Percentiles rank a stretch among this genome's conserved stretches.
These are phyloP conservation scores for Cantharis rustica DNA, from an alignment of 2,888 invertebrate genomes.

Conservation along the genomic window DNA sequence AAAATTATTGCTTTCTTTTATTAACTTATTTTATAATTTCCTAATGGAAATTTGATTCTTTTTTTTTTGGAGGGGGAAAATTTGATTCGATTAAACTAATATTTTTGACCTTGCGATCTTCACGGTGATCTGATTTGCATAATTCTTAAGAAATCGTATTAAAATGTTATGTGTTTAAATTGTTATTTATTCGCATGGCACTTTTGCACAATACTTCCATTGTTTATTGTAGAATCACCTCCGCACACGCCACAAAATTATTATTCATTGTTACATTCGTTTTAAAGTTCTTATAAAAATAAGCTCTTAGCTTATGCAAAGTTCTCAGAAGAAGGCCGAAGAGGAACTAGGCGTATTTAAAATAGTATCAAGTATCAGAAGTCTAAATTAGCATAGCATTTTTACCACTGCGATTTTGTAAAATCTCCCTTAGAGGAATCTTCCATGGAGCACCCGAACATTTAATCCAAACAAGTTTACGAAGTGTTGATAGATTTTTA, in stretches of 20 bases:
- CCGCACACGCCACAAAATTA: background rate
- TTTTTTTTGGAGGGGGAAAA: too few relatives aligned
- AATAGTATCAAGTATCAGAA: background rate
- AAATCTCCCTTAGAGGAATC: background rate
- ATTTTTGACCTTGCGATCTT: background rate
- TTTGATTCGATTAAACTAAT: background rate
- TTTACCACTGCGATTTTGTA: background rate
- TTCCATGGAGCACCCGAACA: background rate
- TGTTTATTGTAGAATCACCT: background rate
- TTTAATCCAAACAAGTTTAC: too few relatives aligned
- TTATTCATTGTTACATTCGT: background rate
- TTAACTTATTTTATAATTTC: background rate
- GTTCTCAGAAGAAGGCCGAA: background rate
- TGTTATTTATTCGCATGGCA: background rate
- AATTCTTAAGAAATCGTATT: background rate
- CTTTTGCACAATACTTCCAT: background rate
- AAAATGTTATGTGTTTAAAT: background rate
- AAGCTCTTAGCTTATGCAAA: background rate
- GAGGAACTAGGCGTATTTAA: background rate
- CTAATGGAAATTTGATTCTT: background rate
- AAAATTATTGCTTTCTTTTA: background rate
- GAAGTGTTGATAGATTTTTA: too few relatives aligned
- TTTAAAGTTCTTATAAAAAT: background rate
- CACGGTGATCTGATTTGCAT: background rate
- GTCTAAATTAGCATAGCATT: background rate